Conservation (phyloP, 2,113 vertebrate species). For the Anolis sagrei region DNA sequence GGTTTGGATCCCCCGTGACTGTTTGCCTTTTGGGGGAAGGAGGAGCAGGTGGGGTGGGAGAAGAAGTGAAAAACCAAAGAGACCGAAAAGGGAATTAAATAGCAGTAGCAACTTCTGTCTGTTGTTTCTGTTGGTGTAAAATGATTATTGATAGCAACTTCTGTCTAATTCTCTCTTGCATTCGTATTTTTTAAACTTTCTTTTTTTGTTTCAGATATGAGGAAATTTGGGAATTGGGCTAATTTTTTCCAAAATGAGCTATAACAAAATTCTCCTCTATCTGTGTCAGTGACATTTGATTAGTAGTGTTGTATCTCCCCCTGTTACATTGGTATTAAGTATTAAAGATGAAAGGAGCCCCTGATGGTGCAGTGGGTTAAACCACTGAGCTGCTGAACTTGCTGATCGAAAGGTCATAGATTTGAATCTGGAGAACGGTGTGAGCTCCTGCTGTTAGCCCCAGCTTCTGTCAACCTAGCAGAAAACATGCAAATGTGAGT, state of each 20-base stretch:
- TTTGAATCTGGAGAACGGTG: no score
- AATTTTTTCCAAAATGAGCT: neutral
- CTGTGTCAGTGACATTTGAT: neutral
- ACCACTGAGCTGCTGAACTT: no score
- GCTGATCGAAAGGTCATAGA: no score
- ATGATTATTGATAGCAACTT: neutral
- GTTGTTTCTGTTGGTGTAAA: neutral
- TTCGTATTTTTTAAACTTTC: neutral
- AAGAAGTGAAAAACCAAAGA: neutral
- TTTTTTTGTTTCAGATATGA: neutral
- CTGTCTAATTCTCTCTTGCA: neutral
- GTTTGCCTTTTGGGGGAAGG: neutral
- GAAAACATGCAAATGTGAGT: no score
- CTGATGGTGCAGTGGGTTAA: no score
- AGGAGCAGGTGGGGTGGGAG: neutral
- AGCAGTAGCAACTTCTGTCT: neutral
- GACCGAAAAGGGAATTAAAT: neutral
- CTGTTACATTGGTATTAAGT: neutral
- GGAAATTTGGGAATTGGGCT: neutral
- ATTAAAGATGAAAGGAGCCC: neutral
- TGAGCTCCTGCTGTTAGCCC: no score
- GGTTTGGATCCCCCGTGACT: neutral
- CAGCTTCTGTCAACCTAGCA: no score
- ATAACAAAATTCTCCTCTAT: neutral
- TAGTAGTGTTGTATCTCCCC: no score